Conservation (phyloP, 2,888 invertebrate genomes). For the Parapristionchus giblindavisi region DNA sequence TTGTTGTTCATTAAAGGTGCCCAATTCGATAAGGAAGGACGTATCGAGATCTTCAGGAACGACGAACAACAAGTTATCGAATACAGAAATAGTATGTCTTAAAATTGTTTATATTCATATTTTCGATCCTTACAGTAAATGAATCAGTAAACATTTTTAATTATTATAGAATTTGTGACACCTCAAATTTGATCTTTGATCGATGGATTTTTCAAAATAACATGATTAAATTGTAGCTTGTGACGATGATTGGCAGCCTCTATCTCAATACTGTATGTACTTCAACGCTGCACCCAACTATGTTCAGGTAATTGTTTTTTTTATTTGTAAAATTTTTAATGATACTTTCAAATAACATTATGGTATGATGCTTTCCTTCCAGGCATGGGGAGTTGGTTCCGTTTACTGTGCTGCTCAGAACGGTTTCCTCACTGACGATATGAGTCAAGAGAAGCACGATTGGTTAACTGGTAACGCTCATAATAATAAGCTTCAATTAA, state of each 20-base stretch:
- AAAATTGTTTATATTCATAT: background rate
- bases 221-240: conserved; percentile 44
- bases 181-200: background rate
- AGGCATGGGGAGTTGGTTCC: conserved; percentile 41
- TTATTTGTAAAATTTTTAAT: no score
- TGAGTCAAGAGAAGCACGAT: conserved; percentile 45
- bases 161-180: background rate
- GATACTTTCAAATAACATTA: no score
- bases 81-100: conserved; percentile 12
- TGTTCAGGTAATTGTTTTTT: no score
- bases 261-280: conserved; percentile 52
- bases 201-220: background rate
- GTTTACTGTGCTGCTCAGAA: conserved; percentile 46
- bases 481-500: no score
- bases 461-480: conserved; percentile 40
- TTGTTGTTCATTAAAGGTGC: background rate
- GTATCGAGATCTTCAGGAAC: background rate
- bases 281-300: conserved; percentile 37
- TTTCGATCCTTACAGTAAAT: no score
- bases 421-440: conserved; percentile 58
- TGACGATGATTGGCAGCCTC: conserved; percentile 50
- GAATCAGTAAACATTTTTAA: no score
- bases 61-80: background rate
- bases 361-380: no score
- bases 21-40: background rate